Base-by-base conservation (phyloP, 92 coral and sea anemone genomes). In the Zoanthus gigantus region DNA sequence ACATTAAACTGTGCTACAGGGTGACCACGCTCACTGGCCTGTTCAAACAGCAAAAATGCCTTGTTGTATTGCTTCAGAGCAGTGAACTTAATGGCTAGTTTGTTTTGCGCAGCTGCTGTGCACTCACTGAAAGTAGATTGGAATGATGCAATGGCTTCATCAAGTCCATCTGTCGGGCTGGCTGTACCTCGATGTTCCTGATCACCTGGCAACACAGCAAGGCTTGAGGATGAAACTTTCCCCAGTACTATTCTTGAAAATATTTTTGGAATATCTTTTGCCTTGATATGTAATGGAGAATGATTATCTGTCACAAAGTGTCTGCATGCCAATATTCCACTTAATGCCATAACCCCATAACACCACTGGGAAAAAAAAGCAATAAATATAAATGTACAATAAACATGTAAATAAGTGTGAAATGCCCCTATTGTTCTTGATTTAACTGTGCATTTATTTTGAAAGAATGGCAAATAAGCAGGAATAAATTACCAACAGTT, bases 31-130 rank as follows among this genome's bases (percentile, higher is more conserved):
- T 83, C 90, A 77, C 99, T 95, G 9, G 99, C 98, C 78, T 90
- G 96, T 58, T 91, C 82, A 71, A 97, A 97, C 46, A 92, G 87
- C 54, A 85, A 76, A 74, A 92, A 93, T 45, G 99, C 99, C 85
- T 94, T 89, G 57, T 95, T 88, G 69, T 95, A 92, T 76, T 92
- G 92, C 56, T 92, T 95, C 6, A 87, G 83, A 23, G 93, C 89
- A 31, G 98, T 96, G 90, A 92, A 97, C 87, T 92, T 94, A 31
- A 97, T 93, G 46, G 95, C 99, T 7, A 97, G 91, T 82, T 93
- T 96, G 79, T 97, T 97, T 75, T 97, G 97, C 28, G 96, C 92
- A 48, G 95, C 98, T 56, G 99, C 99, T 0, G 97, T 93, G 74
- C 97, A 93, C 87, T 97, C 97, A 63, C 92, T 87, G 85, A 93